Conservation (phyloP, 1,140 invertebrate genomes). For the Leptinotarsa texana region DNA sequence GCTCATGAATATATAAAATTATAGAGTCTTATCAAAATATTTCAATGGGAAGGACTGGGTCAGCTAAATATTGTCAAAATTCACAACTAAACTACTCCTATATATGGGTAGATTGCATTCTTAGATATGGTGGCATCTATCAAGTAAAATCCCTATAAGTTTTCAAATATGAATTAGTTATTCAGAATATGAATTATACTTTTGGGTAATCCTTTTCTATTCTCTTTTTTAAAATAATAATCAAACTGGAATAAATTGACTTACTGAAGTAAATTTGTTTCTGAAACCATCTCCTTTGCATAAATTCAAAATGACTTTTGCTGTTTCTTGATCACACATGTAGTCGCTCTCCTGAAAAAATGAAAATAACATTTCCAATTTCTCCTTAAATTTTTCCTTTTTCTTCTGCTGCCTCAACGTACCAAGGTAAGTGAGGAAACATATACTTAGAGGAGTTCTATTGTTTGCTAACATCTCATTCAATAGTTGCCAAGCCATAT, state of each 20-base stretch:
- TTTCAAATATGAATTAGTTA: too few relatives aligned
- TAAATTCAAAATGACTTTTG: conserved; percentile 26
- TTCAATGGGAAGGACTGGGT: background rate
- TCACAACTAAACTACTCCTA: too few relatives aligned
- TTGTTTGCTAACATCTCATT: conserved; percentile 52
- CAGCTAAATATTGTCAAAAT: background rate
- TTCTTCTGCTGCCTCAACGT: conserved; percentile 28
- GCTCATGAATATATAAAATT: too few relatives aligned
- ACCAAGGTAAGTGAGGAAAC: conserved; percentile 39
- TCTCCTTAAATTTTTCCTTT: conserved; percentile 24
- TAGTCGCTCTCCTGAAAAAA: conserved; percentile 39
- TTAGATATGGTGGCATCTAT: too few relatives aligned
- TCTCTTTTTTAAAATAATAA: too few relatives aligned
- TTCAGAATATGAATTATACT: too few relatives aligned
- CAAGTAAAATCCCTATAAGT: too few relatives aligned
- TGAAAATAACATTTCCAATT: conserved; percentile 40
- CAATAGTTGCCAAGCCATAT: conserved; percentile 62
- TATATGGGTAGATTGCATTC: too few relatives aligned
- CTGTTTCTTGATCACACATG: conserved; percentile 24
- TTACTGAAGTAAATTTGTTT: conserved; percentile 23
- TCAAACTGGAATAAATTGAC: background rate
- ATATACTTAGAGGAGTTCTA: conserved; percentile 25
- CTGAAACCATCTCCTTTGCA: conserved; percentile 24
- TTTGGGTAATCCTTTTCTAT: too few relatives aligned
- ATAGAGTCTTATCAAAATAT: background rate